These are phyloP conservation scores for Coccyzus lansbergi DNA, from an alignment of 2,797 vertebrate species.

Conservation along the genomic window DNA sequence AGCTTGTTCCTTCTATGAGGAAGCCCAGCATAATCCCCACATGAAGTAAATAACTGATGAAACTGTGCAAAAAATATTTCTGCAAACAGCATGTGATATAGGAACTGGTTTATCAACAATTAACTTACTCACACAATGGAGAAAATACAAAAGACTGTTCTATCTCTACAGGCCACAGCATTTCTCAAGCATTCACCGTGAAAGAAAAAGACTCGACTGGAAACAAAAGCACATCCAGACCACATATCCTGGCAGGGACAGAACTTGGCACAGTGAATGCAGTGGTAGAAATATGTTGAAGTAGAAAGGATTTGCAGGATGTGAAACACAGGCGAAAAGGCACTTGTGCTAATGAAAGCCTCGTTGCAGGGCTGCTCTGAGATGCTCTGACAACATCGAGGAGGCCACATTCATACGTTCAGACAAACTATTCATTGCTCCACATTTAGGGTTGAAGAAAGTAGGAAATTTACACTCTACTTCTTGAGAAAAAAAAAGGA, in stretches of 20 bases:
- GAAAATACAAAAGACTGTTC: slow-evolving; percentile 15
- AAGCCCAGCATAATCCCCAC: neutral
- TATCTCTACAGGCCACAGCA: neutral
- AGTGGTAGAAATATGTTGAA: neutral
- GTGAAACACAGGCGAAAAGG: neutral
- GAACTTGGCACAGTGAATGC: neutral
- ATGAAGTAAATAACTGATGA: slow-evolving; percentile 24
- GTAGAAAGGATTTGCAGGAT: neutral
- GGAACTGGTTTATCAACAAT: slow-evolving; percentile 11
- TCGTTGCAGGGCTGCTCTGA: neutral
- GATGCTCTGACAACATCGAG: neutral
- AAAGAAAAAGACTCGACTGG: neutral
- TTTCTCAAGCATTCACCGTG: neutral
- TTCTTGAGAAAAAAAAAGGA: neutral
- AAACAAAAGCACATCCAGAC: slow-evolving; percentile 3
- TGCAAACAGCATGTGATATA: slow-evolving; percentile 33
- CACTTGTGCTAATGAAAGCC: neutral
- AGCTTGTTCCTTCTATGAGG: neutral
- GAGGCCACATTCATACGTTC: neutral
- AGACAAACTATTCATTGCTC: neutral
- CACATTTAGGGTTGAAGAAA: neutral
- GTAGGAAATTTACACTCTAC: neutral
- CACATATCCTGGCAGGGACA: neutral
- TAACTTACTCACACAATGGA: neutral
- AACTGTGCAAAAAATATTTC: slow-evolving; percentile 30